Percentiles rank a stretch among this genome's conserved stretches.
phyloP scores from a whole-genome alignment of 2,888 invertebrate species.

The Callosobruchus maculatus region DNA sequence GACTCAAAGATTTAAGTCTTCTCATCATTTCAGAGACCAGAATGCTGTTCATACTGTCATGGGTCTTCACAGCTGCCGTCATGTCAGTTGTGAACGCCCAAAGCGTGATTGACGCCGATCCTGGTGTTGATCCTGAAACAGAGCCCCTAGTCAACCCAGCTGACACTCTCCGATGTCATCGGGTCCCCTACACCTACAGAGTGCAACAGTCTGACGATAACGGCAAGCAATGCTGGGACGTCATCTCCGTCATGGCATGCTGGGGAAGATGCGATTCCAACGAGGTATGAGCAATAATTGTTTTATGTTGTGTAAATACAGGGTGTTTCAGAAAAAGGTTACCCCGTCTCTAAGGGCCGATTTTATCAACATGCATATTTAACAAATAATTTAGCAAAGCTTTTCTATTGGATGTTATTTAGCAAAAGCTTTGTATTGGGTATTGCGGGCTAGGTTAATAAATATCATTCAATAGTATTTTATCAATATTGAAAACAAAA shows the following conservation, averaged over 20 bases:
- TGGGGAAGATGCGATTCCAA: constrained; percentile 82
- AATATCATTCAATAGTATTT: no score
- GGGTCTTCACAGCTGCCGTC: neutral
- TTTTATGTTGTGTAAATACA: neutral
- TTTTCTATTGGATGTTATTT: no score
- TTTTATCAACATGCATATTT: no score
- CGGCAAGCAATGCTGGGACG: constrained; percentile 72
- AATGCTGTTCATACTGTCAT: neutral
- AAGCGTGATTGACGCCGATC: neutral
- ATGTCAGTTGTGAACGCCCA: neutral
- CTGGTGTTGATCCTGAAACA: neutral
- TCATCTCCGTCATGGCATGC: constrained; percentile 71
- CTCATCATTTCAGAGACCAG: neutral
- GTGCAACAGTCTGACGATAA: constrained; percentile 62
- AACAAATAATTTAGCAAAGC: no score
- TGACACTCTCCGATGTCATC: constrained; percentile 58
- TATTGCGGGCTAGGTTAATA: no score
- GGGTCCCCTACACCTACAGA: constrained; percentile 62
- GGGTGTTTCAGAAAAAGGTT: no score
- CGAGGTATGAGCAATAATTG: constrained; percentile 57
- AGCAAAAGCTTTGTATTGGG: no score
- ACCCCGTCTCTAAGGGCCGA: no score
- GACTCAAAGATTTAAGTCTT: neutral
- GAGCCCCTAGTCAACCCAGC: neutral
- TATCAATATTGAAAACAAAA: no score